Evolutionary conservation across 2,113 vertebrate species (phyloP).

Genomic region (Epinephelus fuscoguttatus): DNA sequence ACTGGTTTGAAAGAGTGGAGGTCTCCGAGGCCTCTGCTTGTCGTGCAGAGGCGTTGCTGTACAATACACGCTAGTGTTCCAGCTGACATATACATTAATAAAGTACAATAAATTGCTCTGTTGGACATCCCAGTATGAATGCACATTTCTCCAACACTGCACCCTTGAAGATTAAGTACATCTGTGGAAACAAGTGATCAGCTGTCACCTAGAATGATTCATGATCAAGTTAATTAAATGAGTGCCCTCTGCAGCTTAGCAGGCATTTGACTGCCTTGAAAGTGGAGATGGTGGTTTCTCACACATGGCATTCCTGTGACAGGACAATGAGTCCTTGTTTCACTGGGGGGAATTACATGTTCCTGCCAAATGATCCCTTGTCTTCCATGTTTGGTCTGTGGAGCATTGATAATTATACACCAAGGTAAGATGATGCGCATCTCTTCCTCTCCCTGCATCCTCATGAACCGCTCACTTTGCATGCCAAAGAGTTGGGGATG

Average conservation of each 20-base stretch:
- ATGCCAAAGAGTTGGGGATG: constrained; percentile 25
- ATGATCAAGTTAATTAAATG: constrained; percentile 59
- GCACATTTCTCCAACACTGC: constrained; percentile 3
- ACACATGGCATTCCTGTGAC: constrained; percentile 43
- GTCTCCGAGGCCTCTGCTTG: constrained; percentile 34
- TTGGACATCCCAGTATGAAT: not conserved
- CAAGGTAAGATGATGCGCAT: constrained; percentile 32
- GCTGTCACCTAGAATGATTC: constrained; percentile 59
- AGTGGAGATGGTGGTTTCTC: constrained; percentile 37
- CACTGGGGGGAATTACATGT: not conserved
- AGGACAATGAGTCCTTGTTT: constrained; percentile 64
- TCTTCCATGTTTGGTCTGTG: constrained; percentile 16
- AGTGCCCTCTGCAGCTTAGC: constrained; percentile 43
- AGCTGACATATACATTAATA: constrained; percentile 31
- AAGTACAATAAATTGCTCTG: constrained; percentile 44
- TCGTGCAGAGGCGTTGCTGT: constrained; percentile 12
- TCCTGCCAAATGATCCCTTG: constrained; percentile 24
- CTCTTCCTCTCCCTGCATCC: constrained; percentile 24
- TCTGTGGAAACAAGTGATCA: constrained; percentile 62
- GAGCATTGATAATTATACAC: constrained; percentile 13
- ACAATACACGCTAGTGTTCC: constrained; percentile 59
- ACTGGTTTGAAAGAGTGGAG: constrained; percentile 64
- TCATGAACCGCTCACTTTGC: not conserved
- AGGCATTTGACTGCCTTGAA: constrained; percentile 34
- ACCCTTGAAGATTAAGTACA: constrained; percentile 25